Conservation (phyloP, 2,113 vertebrate genomes). For the Labeo catla region DNA sequence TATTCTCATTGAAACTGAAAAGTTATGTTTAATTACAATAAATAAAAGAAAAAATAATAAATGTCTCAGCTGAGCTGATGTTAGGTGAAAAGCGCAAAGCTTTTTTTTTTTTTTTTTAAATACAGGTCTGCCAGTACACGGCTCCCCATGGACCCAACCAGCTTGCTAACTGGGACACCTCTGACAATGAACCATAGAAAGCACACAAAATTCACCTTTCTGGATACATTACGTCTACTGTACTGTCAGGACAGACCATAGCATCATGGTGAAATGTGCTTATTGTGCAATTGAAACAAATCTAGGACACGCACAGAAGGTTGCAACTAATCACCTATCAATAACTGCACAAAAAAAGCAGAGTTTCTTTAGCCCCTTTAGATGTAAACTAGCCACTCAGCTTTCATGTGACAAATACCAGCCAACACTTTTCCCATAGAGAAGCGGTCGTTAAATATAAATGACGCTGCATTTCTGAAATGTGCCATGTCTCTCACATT, state of each 20-base stretch:
- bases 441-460: constrained; percentile 40
- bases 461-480: constrained; percentile 28
- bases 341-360: not conserved
- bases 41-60: constrained; percentile 62
- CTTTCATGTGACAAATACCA: constrained; percentile 2
- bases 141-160: constrained; percentile 70
- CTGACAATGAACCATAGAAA: constrained; percentile 74
- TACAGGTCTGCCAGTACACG: constrained; percentile 66
- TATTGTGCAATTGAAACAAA: not conserved
- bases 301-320: not conserved
- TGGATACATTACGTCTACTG: constrained; percentile 9
- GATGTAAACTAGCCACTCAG: not conserved
- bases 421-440: constrained; percentile 20
- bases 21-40: not conserved
- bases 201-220: constrained; percentile 48
- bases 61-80: constrained; percentile 66
- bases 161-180: constrained; percentile 77
- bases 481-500: constrained; percentile 45
- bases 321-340: not conserved
- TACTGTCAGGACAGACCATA: not conserved
- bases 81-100: constrained; percentile 66
- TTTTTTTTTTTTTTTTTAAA: constrained; percentile 68
- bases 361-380: too few relatives aligned
- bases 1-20: not conserved
- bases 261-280: not conserved